Evolutionary conservation across 2,797 vertebrate genomes (phyloP).

Genomic region (Poliocrania exsul): DNA sequence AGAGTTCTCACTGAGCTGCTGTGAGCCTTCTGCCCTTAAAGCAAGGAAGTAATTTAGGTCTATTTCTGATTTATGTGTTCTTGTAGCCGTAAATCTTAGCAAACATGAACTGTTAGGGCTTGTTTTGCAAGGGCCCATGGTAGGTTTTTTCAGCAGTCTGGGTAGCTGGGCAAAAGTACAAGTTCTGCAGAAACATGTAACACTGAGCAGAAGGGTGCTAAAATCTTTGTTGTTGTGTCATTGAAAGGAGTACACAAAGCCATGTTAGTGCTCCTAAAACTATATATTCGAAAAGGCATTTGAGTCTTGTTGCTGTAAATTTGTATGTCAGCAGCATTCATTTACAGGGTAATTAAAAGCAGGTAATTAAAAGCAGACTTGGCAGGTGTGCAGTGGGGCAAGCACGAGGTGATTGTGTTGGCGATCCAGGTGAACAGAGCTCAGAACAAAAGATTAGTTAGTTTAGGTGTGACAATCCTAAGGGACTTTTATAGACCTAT

Average conservation of each 20-base stretch:
- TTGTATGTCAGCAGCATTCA: neutral
- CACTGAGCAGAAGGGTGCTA: neutral
- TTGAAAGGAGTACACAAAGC: neutral
- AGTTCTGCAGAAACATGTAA: neutral
- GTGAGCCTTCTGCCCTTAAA: neutral
- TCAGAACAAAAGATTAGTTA: neutral
- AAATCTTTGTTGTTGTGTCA: neutral
- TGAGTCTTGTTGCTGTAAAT: neutral
- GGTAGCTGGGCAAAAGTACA: neutral
- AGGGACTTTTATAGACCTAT: neutral
- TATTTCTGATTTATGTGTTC: neutral
- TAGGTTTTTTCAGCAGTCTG: neutral
- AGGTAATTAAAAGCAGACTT: neutral
- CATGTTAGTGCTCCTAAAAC: neutral
- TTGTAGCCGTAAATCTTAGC: neutral
- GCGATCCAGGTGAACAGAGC: neutral
- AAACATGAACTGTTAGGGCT: neutral
- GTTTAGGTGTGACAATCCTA: neutral
- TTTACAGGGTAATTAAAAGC: neutral
- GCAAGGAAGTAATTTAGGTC: neutral
- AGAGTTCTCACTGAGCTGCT: neutral
- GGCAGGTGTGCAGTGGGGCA: neutral
- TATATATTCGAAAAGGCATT: neutral
- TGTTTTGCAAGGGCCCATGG: neutral
- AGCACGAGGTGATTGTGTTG: neutral